Percentiles rank a stretch among this genome's conserved stretches.
phyloP scores from a whole-genome alignment of 2,797 vertebrate genomes.

The Falco cherrug region DNA sequence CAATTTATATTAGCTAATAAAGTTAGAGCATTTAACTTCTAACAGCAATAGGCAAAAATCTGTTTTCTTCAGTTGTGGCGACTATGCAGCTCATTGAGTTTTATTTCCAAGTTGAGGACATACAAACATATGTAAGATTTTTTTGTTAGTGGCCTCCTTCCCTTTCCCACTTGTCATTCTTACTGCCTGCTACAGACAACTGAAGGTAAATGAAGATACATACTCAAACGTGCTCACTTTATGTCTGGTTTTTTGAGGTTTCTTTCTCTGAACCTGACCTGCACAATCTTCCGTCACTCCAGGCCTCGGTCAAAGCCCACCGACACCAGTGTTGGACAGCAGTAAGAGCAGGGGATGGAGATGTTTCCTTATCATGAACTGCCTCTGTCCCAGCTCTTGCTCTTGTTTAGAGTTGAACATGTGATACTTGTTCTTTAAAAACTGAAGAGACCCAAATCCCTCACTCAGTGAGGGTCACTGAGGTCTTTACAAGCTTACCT shows the following conservation, averaged over 20 bases:
- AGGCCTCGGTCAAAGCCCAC: not conserved
- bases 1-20: not conserved
- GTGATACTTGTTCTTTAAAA: not conserved
- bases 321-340: not conserved
- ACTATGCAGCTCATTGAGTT: not conserved
- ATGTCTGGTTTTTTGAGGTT: not conserved
- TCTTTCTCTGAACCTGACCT: not conserved
- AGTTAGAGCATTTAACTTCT: not conserved
- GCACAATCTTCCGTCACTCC: not conserved
- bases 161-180: not conserved
- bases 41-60: not conserved
- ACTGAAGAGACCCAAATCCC: not conserved
- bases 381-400: not conserved
- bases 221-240: not conserved
- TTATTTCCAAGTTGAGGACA: not conserved
- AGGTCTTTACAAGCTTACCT: not conserved
- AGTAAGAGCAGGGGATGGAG: not conserved
- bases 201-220: not conserved
- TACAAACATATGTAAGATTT: not conserved
- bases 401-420: not conserved
- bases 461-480: not conserved
- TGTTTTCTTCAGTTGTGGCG: not conserved
- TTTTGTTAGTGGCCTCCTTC: not conserved
- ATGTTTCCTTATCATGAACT: not conserved
- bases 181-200: not conserved